Percentiles rank a stretch among this genome's conserved stretches.
Conservation (phyloP, 1,140 invertebrate species). For the Hesperophylax magnus region DNA sequence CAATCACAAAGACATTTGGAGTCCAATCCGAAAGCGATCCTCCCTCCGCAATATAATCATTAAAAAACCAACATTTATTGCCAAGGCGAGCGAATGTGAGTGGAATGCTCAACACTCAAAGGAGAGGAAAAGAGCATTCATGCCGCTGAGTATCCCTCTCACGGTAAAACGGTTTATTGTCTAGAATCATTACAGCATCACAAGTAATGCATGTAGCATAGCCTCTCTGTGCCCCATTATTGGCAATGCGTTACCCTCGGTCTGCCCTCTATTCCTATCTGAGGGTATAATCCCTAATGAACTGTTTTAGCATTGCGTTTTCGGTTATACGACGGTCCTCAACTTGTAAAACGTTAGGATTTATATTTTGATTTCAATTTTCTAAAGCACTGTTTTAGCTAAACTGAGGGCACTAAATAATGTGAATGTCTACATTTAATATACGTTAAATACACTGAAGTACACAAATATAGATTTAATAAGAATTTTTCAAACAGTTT, state of each 20-base stretch:
- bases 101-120: slow-evolving; percentile 29
- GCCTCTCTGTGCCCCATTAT: slow-evolving; percentile 39
- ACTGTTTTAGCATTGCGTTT: slow-evolving; percentile 17
- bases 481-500: too few species aligned
- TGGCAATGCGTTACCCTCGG: not conserved
- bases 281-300: slow-evolving; percentile 32
- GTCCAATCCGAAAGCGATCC: slow-evolving; percentile 27
- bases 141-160: slow-evolving; percentile 44
- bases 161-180: slow-evolving; percentile 56
- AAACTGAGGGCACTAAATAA: too few species aligned
- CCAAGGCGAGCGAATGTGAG: slow-evolving; percentile 43
- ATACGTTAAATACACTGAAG: too few species aligned
- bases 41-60: slow-evolving; percentile 37
- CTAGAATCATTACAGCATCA: slow-evolving; percentile 49
- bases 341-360: not conserved
- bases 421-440: too few species aligned
- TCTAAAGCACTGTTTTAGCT: too few species aligned
- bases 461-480: too few species aligned
- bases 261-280: slow-evolving; percentile 1
- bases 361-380: too few species aligned
- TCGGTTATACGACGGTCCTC: not conserved
- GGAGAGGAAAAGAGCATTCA: slow-evolving; percentile 55
- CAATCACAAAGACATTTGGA: slow-evolving; percentile 28
- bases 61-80: slow-evolving; percentile 51
- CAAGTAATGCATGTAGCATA: slow-evolving; percentile 15